Base-by-base conservation (phyloP, 2,888 invertebrate genomes). In the Frankliniella fusca region DNA sequence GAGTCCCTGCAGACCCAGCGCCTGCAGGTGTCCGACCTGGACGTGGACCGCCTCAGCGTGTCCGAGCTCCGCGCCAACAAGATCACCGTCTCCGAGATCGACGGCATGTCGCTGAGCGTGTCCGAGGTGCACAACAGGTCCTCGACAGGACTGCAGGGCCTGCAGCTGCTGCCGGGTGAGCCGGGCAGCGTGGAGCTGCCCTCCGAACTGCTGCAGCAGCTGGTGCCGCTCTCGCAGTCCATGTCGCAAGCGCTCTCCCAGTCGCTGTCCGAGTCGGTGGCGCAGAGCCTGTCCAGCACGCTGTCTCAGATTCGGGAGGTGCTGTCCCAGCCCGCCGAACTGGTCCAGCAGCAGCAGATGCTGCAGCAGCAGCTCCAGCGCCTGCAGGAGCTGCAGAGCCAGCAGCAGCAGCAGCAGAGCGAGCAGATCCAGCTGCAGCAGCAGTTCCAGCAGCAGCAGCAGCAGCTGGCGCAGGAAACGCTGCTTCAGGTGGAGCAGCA, bases 31-130 rank as follows among this genome's bases (percentile, higher is more conserved):
- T 89, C 90, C 48, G 94, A 95, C 86, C 90, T 95, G 83, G 94
- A 94, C 86, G 95, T 96, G 0, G 94, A 95, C 82, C 90, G 93
- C 81, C 87, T 96, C 28, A 94, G 92, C 84, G 95, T 95, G 0
- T 93, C 93, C 83, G 94, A 94, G 85, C 88, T 95, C 79, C 93
- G 94, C 87, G 95, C 95, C 0, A 93, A 92, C 82, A 94, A 93
- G 87, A 94, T 95, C 84, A 90, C 93, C 81, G 95, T 95, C 0
- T 94, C 95, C 0, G 94, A 95, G 87, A 92, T 95, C 83, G 95
- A 95, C 86, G 93, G 94, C 10, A 90, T 92, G 85, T 92, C 93
- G 61, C 90, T 95, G 84, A 92, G 92, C 84, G 92, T 94, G 0
- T 91, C 93, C 81, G 94, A 95, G 86, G 89, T 95, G 83, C 92